Conservation (phyloP, 2,888 invertebrate species). For the Axea sp. region DNA sequence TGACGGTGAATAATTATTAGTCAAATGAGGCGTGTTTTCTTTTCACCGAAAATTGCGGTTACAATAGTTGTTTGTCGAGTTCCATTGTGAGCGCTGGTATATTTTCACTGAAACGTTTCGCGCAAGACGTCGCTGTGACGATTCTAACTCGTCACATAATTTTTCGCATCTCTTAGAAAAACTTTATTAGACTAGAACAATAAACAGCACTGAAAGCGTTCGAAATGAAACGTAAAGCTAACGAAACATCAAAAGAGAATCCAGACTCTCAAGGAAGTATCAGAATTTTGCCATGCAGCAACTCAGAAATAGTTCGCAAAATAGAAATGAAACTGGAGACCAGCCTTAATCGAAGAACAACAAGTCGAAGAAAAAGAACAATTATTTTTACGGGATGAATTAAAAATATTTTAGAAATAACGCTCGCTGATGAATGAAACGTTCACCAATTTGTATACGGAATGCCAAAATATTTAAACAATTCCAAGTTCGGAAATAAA, state of each 20-base stretch:
- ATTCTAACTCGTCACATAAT: no score
- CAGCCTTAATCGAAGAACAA: no score
- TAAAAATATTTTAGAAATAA: no score
- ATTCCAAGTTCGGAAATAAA: no score
- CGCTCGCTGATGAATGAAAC: no score
- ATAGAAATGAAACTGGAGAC: constrained; percentile 15
- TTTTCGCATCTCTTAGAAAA: constrained; percentile 22
- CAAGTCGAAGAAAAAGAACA: no score
- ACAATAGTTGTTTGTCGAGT: not conserved
- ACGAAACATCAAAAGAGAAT: constrained; percentile 16
- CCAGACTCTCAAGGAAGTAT: constrained; percentile 19
- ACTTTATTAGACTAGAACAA: constrained; percentile 40
- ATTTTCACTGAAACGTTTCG: constrained; percentile 1
- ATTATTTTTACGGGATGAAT: no score
- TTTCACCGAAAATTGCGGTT: not conserved
- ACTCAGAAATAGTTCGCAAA: constrained; percentile 1
- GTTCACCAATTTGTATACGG: no score
- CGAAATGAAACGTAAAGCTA: constrained; percentile 29
- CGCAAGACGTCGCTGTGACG: not conserved
- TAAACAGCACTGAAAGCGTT: constrained; percentile 22
- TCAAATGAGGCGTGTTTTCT: constrained; percentile 16
- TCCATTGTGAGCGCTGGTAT: no score
- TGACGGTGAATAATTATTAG: constrained; percentile 19
- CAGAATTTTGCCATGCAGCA: constrained; percentile 27
- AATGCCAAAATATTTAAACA: no score